Conservation (phyloP, 2,888 invertebrate genomes). For the Acleris holmiana region DNA sequence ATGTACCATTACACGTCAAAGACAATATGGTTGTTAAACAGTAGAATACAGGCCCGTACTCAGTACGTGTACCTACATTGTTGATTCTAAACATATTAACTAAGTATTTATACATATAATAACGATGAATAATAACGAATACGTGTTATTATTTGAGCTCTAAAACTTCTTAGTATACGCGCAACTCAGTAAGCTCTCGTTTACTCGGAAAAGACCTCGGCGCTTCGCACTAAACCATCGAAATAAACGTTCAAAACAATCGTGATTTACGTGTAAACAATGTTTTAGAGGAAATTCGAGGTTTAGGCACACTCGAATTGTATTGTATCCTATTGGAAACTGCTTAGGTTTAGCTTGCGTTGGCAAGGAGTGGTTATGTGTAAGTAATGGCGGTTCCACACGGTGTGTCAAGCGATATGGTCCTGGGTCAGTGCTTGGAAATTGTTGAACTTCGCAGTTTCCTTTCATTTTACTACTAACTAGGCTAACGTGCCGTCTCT, state of each 20-base stretch:
- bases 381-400: neutral
- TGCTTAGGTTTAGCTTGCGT: conserved; percentile 44
- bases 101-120: too few relatives aligned
- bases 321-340: conserved; percentile 50
- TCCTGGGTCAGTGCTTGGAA: too few relatives aligned
- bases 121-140: neutral
- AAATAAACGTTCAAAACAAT: conserved; percentile 82
- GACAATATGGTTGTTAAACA: too few relatives aligned
- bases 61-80: too few relatives aligned
- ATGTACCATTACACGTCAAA: too few relatives aligned
- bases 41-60: too few relatives aligned
- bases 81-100: too few relatives aligned
- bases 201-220: conserved; percentile 66
- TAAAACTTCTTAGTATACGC: conserved; percentile 47
- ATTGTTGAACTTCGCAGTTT: too few relatives aligned
- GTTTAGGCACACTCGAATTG: conserved; percentile 39
- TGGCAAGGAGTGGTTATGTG: conserved; percentile 7
- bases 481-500: too few relatives aligned
- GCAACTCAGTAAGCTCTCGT: conserved; percentile 61
- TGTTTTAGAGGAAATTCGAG: conserved; percentile 60
- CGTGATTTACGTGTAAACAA: conserved; percentile 82
- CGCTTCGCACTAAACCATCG: conserved; percentile 72
- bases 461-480: too few relatives aligned
- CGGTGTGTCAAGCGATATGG: too few relatives aligned
- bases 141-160: conserved; percentile 35